These are phyloP conservation scores for Anthrax anthrax DNA, from an alignment of 2,888 invertebrate genomes.

Conservation along the genomic window DNA sequence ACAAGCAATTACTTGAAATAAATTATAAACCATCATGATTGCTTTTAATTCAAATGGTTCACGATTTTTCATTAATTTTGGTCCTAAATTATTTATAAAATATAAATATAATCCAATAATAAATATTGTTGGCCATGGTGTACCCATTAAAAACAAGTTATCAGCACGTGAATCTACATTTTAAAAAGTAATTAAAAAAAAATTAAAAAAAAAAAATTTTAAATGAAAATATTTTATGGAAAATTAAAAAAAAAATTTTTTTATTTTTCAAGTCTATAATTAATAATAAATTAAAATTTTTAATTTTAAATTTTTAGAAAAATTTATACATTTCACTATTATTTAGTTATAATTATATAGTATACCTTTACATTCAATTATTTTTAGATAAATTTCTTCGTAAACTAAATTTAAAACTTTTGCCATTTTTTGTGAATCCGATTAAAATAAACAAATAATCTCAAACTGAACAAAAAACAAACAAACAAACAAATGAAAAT, in stretches of 20 bases:
- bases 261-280: no score
- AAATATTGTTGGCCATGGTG: slow-evolving; percentile 44
- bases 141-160: slow-evolving; percentile 45
- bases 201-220: no score
- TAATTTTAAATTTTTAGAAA: no score
- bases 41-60: slow-evolving; percentile 45
- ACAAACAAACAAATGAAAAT: no score
- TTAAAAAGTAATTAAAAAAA: background rate
- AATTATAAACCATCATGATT: slow-evolving; percentile 29
- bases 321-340: no score
- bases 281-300: no score
- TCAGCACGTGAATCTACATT: slow-evolving; percentile 49
- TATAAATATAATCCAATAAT: slow-evolving; percentile 46
- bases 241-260: no score
- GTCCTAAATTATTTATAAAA: slow-evolving; percentile 54
- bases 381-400: background rate
- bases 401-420: background rate
- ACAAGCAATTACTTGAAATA: background rate
- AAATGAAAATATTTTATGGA: no score
- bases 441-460: no score
- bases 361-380: background rate
- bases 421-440: background rate
- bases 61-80: slow-evolving; percentile 50
- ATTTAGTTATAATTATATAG: no score
- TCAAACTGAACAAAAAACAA: no score